phyloP scores from a whole-genome alignment of 2,113 vertebrate species.

The Polyodon spathula region DNA sequence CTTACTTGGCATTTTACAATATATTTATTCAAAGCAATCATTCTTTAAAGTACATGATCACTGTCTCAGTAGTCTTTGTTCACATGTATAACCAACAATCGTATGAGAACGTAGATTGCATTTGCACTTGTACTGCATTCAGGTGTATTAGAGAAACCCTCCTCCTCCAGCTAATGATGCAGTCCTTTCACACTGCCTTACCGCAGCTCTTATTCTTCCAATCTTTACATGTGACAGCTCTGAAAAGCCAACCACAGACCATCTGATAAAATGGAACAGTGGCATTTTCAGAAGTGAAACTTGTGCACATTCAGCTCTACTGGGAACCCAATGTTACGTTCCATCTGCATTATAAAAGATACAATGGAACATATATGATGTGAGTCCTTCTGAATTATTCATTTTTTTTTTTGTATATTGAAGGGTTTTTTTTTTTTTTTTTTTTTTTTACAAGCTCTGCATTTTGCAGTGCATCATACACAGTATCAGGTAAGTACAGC shows the following conservation, averaged over 20 bases:
- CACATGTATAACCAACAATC: no score
- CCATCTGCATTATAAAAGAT: slow-evolving; percentile 79
- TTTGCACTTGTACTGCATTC: no score
- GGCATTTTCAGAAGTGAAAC: slow-evolving; percentile 80
- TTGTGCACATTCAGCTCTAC: slow-evolving; percentile 94
- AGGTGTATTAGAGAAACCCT: no score
- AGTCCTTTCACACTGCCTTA: no score
- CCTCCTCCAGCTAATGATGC: no score
- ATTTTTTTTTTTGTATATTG: slow-evolving; percentile 76
- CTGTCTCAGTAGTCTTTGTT: no score
- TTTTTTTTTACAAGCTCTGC: slow-evolving; percentile 65
- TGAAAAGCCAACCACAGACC: slow-evolving; percentile 81
- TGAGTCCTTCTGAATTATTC: slow-evolving; percentile 93
- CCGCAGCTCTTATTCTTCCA: no score
- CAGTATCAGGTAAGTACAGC: slow-evolving; percentile 69
- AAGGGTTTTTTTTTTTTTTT: slow-evolving; percentile 32
- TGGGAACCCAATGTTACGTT: slow-evolving; percentile 79
- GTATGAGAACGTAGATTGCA: no score
- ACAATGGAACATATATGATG: slow-evolving; percentile 72
- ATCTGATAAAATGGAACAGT: slow-evolving; percentile 58
- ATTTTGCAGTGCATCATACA: slow-evolving; percentile 74
- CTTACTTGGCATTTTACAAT: no score
- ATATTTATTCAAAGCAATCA: no score
- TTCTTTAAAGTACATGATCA: no score
- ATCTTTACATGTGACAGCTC: slow-evolving; percentile 77